Percentiles rank a stretch among this genome's conserved stretches.
These are phyloP conservation scores for Rhabditoides inermis DNA, from an alignment of 2,888 invertebrate genomes.

Conservation along the genomic window DNA sequence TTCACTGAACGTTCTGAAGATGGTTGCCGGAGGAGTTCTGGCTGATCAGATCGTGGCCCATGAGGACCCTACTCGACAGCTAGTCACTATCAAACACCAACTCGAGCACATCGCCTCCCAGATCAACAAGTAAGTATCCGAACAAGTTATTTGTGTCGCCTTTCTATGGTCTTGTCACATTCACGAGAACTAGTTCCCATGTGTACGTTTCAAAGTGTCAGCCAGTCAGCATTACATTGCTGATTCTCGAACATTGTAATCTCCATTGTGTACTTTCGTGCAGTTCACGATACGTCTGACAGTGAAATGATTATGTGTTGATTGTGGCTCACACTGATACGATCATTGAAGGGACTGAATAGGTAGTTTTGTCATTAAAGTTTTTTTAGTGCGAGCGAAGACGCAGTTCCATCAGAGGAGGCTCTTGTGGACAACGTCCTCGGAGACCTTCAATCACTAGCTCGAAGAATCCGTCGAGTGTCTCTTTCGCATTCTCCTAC, in stretches of 20 bases:
- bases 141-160: not conserved
- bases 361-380: not conserved
- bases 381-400: conserved; percentile 7
- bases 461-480: conserved; percentile 34
- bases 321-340: not conserved
- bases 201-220: too few relatives aligned
- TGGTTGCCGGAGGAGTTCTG: conserved; percentile 35
- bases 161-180: too few relatives aligned
- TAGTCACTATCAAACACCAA: conserved; percentile 27
- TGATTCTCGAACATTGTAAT: too few relatives aligned
- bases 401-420: conserved; percentile 25
- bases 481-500: conserved; percentile 31
- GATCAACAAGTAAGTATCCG: conserved; percentile 6
- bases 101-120: conserved; percentile 26
- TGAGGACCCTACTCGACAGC: conserved; percentile 25
- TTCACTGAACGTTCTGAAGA: conserved; percentile 25
- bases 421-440: conserved; percentile 41
- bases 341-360: not conserved
- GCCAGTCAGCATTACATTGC: too few relatives aligned
- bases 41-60: conserved; percentile 29
- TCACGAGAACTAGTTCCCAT: too few relatives aligned
- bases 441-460: conserved; percentile 42
- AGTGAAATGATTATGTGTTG: not conserved
- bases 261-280: too few relatives aligned
- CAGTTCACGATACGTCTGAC: conserved; percentile 5